Evolutionary conservation across 2,888 invertebrate species (phyloP).

Genomic region (Tromatobia lineatoria): DNA sequence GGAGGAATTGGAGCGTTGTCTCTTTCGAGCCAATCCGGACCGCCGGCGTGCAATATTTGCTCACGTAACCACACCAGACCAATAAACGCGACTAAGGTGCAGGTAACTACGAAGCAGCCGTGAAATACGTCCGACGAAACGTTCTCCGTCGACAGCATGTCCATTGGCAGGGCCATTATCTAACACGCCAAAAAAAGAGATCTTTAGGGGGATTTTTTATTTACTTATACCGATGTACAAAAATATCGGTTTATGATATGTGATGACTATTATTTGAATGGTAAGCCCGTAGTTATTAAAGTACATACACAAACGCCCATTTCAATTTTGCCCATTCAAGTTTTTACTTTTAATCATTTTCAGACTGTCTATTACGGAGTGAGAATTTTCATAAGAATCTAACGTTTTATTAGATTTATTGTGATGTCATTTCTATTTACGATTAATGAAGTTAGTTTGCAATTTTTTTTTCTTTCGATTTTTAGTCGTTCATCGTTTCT

Average conservation of each 20-base stretch:
- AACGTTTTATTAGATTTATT: too few relatives aligned
- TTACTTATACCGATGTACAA: too few relatives aligned
- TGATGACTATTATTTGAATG: too few relatives aligned
- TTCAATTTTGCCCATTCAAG: too few relatives aligned
- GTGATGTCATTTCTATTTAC: too few relatives aligned
- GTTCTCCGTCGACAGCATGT: constrained; percentile 97
- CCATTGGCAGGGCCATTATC: constrained; percentile 94
- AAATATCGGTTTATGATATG: too few relatives aligned
- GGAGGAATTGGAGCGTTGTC: constrained; percentile 86
- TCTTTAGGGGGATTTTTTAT: too few relatives aligned
- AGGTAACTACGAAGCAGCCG: constrained; percentile 98
- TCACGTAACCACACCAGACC: constrained; percentile 99
- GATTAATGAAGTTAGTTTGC: background rate
- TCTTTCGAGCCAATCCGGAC: constrained; percentile 97
- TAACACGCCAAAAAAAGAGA: constrained; percentile 69
- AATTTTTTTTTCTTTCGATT: background rate
- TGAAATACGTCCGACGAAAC: constrained; percentile 97
- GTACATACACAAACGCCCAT: too few relatives aligned
- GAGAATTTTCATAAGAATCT: too few relatives aligned
- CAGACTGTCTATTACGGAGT: too few relatives aligned
- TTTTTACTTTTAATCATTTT: too few relatives aligned
- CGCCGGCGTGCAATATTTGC: constrained; percentile 98
- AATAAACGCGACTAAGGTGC: constrained; percentile 98
- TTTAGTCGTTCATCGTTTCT: background rate
- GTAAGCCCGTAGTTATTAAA: too few relatives aligned